Base-by-base conservation (phyloP, 2,888 invertebrate genomes). In the Athrips mouffetella region DNA sequence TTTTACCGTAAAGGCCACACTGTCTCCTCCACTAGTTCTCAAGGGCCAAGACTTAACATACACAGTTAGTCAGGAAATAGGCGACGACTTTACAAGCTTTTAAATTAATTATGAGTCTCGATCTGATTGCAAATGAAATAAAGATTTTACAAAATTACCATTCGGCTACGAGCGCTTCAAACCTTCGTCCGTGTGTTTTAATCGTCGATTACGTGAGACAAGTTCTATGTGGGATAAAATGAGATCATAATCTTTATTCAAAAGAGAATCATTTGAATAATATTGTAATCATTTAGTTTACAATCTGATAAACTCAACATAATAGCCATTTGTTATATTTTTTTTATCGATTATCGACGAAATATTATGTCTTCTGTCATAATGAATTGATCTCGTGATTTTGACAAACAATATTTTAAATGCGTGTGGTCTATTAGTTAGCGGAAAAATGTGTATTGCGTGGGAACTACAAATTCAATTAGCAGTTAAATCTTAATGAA, bases 241-340 rank as follows among this genome's bases (percentile, higher is more conserved):
- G 47, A 47, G 47, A 40, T 47, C 47, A 47, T 40, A 21, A 2
- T 27, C 6, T 15, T 18, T 11, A 21, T n/a, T 5, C 29, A 30
- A 13, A n/a, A 3, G 25, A 37, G 37, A 27, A 8, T 21, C 27
- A 47, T 47, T 11, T 47, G 15, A 39, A 47, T 47, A 47, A 33
- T 47, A 47, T 47, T 47, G 37, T n/a, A 46, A 44, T 44, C 31
- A 31, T 44, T 31, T 31, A 11, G 21, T 31, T 18, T 11, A 18
- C 13, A 16, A 44, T 31, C 44, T 21, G 44, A 44, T 44, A 44
- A 44, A 31, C 30, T 44, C n/a, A n/a, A n/a, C n/a, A n/a, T 31
- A 31, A 44, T 44, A 44, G 8, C 13, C 20, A 31, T 31, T 44
- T 41, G 27, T 41, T 41, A 41, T 41, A 4, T 41, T 41, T n/a